Percentiles rank a stretch among this genome's conserved stretches.
phyloP scores from a whole-genome alignment of 2,113 vertebrate species.

The Takifugu bimaculatus region DNA sequence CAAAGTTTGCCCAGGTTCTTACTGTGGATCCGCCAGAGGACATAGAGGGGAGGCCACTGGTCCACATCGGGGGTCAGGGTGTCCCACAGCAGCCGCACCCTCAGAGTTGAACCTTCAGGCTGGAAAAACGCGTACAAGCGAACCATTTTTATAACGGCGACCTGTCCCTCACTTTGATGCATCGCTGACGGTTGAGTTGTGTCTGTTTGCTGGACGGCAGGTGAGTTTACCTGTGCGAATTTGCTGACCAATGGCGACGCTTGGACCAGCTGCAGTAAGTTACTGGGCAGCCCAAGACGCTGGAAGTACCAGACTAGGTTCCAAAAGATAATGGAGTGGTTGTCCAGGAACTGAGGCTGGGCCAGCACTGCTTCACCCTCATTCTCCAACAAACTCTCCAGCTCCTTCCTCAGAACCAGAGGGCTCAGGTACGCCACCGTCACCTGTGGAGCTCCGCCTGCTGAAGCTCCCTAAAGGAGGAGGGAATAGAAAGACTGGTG shows the following conservation, averaged over 20 bases:
- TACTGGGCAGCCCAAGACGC: conserved; percentile 81
- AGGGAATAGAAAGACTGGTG: not conserved
- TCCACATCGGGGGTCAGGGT: conserved; percentile 81
- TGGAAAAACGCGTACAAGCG: conserved; percentile 16
- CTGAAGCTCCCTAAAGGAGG: conserved; percentile 28
- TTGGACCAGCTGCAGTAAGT: conserved; percentile 82
- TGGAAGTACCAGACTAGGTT: conserved; percentile 95
- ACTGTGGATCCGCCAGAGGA: conserved; percentile 91
- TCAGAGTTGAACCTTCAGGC: conserved; percentile 61
- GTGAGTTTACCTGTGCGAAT: conserved; percentile 64
- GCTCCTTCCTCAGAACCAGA: conserved; percentile 88
- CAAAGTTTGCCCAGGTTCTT: conserved; percentile 47
- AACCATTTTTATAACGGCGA: not conserved
- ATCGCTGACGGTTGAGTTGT: not conserved
- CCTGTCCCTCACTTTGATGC: not conserved
- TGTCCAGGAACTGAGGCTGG: conserved; percentile 81
- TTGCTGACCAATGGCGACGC: conserved; percentile 70
- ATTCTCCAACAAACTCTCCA: conserved; percentile 90
- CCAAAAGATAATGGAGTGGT: conserved; percentile 94
- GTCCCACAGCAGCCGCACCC: conserved; percentile 86
- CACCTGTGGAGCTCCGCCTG: conserved; percentile 59
- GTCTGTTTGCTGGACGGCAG: not conserved
- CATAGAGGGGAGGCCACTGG: conserved; percentile 86
- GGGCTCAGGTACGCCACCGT: conserved; percentile 90
- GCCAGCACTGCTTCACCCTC: conserved; percentile 86